Conservation (phyloP, 2,888 invertebrate genomes). For the Chrysina gloriosa region DNA sequence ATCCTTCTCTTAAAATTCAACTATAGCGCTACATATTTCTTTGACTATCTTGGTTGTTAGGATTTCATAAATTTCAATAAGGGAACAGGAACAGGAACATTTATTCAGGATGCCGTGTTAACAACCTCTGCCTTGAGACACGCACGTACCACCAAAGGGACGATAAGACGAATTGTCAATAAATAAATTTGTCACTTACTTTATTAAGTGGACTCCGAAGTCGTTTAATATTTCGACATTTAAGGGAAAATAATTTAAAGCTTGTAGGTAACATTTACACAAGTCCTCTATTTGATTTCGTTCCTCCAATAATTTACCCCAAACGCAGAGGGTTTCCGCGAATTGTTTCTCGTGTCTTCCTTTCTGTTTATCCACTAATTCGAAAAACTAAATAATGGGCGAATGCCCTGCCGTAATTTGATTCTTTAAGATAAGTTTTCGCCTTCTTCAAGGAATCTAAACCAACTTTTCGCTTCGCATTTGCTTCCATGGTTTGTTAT, state of each 20-base stretch:
- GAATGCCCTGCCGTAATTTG: conserved; percentile 58
- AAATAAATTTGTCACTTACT: conserved; percentile 55
- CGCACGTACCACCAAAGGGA: too few species aligned
- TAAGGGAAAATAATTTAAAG: conserved; percentile 65
- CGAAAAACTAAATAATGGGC: conserved; percentile 57
- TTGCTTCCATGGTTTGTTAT: conserved; percentile 28
- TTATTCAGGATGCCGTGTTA: too few species aligned
- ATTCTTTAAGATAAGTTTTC: conserved; percentile 49
- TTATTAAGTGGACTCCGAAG: conserved; percentile 67
- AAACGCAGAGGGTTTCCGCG: conserved; percentile 52
- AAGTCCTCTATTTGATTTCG: conserved; percentile 59
- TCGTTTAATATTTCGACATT: conserved; percentile 66
- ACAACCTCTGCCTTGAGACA: too few species aligned
- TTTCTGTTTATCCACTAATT: conserved; percentile 51
- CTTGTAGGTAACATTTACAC: conserved; percentile 62
- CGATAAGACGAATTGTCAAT: too few species aligned
- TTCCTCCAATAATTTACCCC: conserved; percentile 57
- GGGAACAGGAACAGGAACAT: too few species aligned
- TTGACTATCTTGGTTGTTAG: too few species aligned
- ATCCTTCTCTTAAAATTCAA: too few species aligned
- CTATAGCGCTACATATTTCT: too few species aligned
- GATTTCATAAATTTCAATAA: too few species aligned
- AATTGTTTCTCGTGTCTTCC: conserved; percentile 53
- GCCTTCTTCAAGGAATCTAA: conserved; percentile 53
- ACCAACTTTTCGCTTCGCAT: conserved; percentile 39